Conservation (phyloP, 2,797 vertebrate species). For the Tiaroga cobitis region DNA sequence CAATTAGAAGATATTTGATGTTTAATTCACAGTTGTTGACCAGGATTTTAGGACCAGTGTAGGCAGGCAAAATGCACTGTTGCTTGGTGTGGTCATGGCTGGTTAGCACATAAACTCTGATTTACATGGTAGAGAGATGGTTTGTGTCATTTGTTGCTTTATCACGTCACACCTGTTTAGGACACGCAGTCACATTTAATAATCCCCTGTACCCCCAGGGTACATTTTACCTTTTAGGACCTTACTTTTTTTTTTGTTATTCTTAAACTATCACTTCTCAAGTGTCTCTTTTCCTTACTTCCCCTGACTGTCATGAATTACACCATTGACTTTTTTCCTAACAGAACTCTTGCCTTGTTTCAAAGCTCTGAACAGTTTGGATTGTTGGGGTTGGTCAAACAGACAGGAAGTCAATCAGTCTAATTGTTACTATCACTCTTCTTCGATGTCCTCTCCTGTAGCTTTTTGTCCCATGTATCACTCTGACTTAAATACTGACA, state of each 20-base stretch:
- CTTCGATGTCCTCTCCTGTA: constrained; percentile 7
- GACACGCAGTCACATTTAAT: background rate
- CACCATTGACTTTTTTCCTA: background rate
- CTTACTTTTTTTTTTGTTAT: background rate
- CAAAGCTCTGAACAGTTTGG: constrained; percentile 11
- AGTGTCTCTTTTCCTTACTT: background rate
- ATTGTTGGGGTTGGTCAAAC: constrained; percentile 34
- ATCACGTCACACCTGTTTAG: background rate
- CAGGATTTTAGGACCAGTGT: background rate
- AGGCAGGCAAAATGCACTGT: background rate
- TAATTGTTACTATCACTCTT: constrained; percentile 47
- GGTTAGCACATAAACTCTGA: constrained; percentile 13
- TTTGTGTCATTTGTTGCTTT: background rate
- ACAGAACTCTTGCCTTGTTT: constrained; percentile 11
- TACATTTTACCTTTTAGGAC: background rate
- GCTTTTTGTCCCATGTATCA: background rate
- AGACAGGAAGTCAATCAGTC: constrained; percentile 48
- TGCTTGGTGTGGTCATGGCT: background rate
- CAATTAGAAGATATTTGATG: background rate
- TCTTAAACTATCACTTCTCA: background rate
- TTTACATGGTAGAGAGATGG: background rate
- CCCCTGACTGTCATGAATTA: constrained; percentile 18
- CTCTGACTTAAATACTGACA: constrained; percentile 12
- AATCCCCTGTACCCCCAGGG: background rate
- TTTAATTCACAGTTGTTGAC: background rate